A percentile compares a stretch with the other conserved stretches of the same genome.
Conservation (phyloP, 2,113 vertebrate species). For the Symphodus melops region DNA sequence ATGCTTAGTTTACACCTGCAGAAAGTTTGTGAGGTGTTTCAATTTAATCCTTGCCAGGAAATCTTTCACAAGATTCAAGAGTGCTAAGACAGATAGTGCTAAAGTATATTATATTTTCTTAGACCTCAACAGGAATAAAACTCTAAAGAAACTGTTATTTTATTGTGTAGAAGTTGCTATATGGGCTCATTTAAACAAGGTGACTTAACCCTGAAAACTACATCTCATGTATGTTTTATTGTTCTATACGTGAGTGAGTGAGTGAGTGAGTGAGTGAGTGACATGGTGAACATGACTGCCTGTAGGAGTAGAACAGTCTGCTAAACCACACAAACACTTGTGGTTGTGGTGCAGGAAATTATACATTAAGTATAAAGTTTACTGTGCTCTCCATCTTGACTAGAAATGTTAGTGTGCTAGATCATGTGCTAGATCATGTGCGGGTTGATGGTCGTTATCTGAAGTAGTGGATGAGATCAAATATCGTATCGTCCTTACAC, state of each 20-base stretch:
- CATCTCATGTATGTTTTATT: not conserved
- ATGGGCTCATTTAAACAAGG: not conserved
- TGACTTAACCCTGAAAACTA: not conserved
- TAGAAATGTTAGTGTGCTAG: not conserved
- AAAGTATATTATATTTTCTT: constrained; percentile 5
- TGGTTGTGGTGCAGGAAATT: too few species aligned
- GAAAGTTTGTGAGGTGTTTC: constrained; percentile 51
- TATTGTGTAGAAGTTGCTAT: not conserved
- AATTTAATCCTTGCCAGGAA: constrained; percentile 36
- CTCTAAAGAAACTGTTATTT: not conserved
- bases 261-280: too few species aligned
- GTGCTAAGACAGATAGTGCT: constrained; percentile 11
- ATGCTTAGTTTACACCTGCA: constrained; percentile 60
- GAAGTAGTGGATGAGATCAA: too few species aligned
- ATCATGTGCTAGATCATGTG: too few species aligned
- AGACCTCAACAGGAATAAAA: not conserved
- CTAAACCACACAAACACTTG: too few species aligned
- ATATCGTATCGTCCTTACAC: too few species aligned
- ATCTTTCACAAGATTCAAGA: constrained; percentile 20
- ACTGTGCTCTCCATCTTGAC: not conserved
- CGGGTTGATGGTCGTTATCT: too few species aligned
- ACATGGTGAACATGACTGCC: too few species aligned
- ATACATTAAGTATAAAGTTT: too few species aligned
- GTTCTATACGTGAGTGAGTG: too few species aligned
- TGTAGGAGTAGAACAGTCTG: too few species aligned